A percentile compares a stretch with the other conserved stretches of the same genome.
Evolutionary conservation across 2,888 invertebrate species (phyloP).

Genomic region (Arctia plantaginis): DNA sequence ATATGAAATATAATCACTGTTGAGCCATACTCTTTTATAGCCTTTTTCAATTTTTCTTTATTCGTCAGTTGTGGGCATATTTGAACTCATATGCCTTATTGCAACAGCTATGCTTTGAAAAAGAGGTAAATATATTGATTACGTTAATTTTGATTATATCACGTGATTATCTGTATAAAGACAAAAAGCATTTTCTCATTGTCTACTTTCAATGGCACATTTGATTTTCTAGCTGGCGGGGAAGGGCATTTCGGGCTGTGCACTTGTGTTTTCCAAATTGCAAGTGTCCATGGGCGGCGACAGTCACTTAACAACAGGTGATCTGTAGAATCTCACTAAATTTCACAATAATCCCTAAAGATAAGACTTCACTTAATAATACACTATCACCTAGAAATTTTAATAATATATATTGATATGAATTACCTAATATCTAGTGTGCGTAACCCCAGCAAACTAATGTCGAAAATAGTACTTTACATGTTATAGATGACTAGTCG

Average conservation of each 20-base stretch:
- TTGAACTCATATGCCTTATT: slow-evolving; percentile 78
- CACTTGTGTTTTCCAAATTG: background rate
- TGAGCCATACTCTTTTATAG: slow-evolving; percentile 95
- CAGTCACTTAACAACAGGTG: background rate
- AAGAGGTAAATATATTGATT: slow-evolving; percentile 62
- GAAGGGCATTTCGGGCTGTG: background rate
- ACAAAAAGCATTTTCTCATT: slow-evolving; percentile 54
- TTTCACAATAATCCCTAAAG: background rate
- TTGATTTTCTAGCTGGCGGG: background rate
- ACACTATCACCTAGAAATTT: background rate
- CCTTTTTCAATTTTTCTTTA: slow-evolving; percentile 91
- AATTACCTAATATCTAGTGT: too few species aligned
- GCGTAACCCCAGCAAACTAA: too few species aligned
- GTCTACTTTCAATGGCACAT: slow-evolving; percentile 3
- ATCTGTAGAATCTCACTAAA: too few species aligned
- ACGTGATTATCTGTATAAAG: background rate
- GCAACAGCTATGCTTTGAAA: slow-evolving; percentile 84
- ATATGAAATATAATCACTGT: slow-evolving; percentile 96
- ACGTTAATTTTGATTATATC: slow-evolving; percentile 2
- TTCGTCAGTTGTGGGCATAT: slow-evolving; percentile 70
- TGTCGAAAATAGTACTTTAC: too few species aligned
- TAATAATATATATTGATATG: background rate
- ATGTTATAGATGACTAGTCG: too few species aligned
- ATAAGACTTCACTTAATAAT: background rate
- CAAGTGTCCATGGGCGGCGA: background rate